Evolutionary conservation across 2,888 invertebrate species (phyloP).

Genomic region (Aphodius granarius): DNA sequence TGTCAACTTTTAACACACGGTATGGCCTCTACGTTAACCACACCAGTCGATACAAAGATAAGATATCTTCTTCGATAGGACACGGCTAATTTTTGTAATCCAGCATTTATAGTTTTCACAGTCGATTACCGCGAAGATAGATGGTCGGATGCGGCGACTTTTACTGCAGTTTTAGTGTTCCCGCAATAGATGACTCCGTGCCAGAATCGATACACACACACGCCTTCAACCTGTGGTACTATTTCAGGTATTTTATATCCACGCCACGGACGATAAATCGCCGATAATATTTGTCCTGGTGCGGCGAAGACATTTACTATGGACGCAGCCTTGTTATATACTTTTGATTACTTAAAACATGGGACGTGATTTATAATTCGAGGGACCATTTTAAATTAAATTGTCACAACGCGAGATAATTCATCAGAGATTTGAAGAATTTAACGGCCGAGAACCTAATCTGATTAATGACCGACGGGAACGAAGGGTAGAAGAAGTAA

Average conservation of each 20-base stretch:
- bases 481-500: neutral
- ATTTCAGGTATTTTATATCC: neutral
- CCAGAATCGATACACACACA: neutral
- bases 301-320: neutral
- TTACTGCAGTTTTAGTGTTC: neutral
- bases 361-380: neutral
- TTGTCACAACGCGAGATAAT: neutral
- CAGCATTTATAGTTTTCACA: neutral
- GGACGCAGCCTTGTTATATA: neutral
- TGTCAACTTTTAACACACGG: neutral
- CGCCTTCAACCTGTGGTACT: neutral
- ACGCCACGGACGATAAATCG: neutral
- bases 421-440: neutral
- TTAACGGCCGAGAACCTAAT: neutral
- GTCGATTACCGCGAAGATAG: neutral
- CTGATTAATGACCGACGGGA: neutral
- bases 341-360: neutral
- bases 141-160: neutral
- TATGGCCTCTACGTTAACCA: neutral
- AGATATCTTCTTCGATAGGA: neutral
- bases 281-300: neutral
- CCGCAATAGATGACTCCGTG: neutral
- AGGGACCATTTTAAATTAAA: neutral
- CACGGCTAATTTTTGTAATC: neutral
- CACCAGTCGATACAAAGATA: neutral